Percentiles rank a stretch among this genome's conserved stretches.
Conservation (phyloP, 2,797 vertebrate genomes). For the Columba guinea region DNA sequence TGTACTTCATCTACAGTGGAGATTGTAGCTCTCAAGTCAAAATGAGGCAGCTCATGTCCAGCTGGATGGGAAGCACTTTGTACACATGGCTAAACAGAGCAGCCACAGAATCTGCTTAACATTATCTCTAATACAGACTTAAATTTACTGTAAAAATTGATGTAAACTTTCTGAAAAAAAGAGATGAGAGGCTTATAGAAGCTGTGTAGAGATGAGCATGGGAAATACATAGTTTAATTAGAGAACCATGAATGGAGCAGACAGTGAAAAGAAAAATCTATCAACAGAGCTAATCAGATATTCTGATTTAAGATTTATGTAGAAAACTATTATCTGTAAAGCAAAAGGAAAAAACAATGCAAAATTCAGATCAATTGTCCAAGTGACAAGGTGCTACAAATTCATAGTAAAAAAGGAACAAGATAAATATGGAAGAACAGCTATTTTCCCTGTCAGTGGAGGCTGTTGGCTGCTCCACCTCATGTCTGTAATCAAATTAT, state of each 20-base stretch:
- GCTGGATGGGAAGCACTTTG: background rate
- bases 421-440: background rate
- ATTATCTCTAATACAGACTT: background rate
- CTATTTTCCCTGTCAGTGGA: background rate
- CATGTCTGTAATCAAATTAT: background rate
- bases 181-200: background rate
- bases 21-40: background rate
- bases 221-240: background rate
- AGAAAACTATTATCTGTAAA: background rate
- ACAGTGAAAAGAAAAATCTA: background rate
- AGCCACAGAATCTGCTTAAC: background rate
- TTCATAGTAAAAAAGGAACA: background rate
- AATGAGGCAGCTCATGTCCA: background rate
- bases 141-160: background rate
- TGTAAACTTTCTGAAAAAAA: background rate
- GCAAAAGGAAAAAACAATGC: background rate
- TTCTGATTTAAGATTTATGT: background rate
- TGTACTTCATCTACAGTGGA: background rate
- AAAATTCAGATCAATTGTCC: background rate
- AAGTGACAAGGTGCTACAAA: background rate
- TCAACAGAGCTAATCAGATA: background rate
- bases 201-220: background rate
- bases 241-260: background rate
- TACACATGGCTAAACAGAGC: background rate
- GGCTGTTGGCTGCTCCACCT: background rate